Evolutionary conservation across 1,140 invertebrate genomes (phyloP).

Genomic region (Cyclargus thomasi): DNA sequence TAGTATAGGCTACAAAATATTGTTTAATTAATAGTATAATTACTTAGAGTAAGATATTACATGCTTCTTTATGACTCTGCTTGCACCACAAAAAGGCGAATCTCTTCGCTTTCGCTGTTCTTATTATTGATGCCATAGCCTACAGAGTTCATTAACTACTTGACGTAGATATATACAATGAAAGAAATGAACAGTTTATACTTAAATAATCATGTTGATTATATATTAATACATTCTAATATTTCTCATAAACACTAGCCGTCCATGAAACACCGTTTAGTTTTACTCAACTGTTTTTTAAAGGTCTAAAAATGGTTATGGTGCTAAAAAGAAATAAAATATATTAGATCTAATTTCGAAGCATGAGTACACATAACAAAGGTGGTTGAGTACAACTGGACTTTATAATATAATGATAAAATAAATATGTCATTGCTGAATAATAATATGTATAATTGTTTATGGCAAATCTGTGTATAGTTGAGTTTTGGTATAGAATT

Average conservation of each 20-base stretch:
- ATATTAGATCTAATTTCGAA: background rate
- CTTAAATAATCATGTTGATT: background rate
- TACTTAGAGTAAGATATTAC: background rate
- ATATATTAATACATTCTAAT: background rate
- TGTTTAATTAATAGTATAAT: constrained; percentile 5
- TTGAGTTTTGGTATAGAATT: background rate
- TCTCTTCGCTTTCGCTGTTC: background rate
- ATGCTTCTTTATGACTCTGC: background rate
- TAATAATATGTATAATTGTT: no score
- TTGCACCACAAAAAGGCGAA: background rate
- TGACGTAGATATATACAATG: no score
- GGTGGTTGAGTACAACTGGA: background rate
- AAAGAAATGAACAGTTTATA: no score
- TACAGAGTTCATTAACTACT: background rate
- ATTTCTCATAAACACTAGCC: background rate
- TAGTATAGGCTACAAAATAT: background rate
- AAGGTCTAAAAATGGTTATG: background rate
- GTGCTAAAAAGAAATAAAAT: background rate
- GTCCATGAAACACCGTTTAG: background rate
- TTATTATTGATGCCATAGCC: background rate
- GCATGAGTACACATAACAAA: background rate
- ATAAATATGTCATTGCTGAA: no score
- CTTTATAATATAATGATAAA: no score
- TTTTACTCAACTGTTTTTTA: background rate
- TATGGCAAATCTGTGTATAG: background rate